A percentile compares a stretch with the other conserved stretches of the same genome.
Conservation (phyloP, 2,113 vertebrate species). For the Aspidoscelis tigris region DNA sequence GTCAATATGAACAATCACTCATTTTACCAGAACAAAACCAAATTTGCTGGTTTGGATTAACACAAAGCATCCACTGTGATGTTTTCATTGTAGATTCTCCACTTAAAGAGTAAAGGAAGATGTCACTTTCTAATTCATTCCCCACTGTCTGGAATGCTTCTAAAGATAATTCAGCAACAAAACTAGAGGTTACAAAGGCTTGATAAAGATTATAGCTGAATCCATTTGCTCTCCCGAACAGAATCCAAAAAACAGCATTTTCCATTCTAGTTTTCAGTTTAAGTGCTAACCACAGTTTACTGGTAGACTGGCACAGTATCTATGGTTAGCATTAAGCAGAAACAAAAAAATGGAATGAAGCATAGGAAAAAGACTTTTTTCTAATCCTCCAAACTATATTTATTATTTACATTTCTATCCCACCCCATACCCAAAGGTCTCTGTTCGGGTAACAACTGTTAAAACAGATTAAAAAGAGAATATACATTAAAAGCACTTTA, state of each 20-base stretch:
- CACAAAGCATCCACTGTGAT: not conserved
- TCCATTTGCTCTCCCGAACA: not conserved
- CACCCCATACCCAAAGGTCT: too few relatives aligned
- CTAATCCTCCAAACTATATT: not conserved
- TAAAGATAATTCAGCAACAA: not conserved
- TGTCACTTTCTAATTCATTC: not conserved
- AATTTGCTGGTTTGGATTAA: not conserved
- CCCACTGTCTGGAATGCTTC: not conserved
- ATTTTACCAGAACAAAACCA: slow-evolving; percentile 18
- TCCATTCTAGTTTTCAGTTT: not conserved
- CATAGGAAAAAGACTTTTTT: not conserved
- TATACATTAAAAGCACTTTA: too few relatives aligned
- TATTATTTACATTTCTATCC: too few relatives aligned
- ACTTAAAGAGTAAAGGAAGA: not conserved
- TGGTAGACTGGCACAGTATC: not conserved
- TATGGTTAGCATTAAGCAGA: not conserved
- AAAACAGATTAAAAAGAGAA: too few relatives aligned
- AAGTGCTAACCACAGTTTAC: not conserved
- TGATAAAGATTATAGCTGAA: not conserved
- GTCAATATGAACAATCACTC: not conserved
- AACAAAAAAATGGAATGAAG: not conserved
- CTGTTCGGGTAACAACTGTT: too few relatives aligned
- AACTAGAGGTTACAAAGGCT: not conserved
- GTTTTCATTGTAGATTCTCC: not conserved
- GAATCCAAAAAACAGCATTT: not conserved